Evolutionary conservation across 1,140 invertebrate species (phyloP).

Genomic region (Sitophilus oryzae): DNA sequence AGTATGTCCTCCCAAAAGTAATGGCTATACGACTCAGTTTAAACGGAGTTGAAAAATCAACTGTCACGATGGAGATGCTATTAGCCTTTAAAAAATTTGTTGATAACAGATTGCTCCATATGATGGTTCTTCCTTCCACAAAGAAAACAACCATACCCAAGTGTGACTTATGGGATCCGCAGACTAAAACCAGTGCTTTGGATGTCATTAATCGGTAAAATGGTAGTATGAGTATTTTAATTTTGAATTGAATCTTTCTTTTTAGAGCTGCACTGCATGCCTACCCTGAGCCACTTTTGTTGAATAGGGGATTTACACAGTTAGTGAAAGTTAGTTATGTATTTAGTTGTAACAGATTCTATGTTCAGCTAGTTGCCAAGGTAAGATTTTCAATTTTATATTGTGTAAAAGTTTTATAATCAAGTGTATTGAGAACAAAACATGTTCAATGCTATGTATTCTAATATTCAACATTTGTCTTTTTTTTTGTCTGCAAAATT

Average conservation of each 20-base stretch:
- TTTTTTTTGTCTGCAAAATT: too few relatives aligned
- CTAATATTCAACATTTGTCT: too few relatives aligned
- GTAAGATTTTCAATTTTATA: too few relatives aligned
- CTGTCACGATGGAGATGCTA: constrained; percentile 60
- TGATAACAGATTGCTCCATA: constrained; percentile 51
- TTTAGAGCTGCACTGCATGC: constrained; percentile 38
- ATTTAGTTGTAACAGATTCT: constrained; percentile 64
- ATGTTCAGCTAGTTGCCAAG: constrained; percentile 59
- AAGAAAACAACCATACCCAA: constrained; percentile 65
- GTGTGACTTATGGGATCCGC: constrained; percentile 55
- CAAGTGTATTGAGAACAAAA: too few relatives aligned
- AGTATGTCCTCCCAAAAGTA: constrained; percentile 61
- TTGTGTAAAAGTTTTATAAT: too few relatives aligned
- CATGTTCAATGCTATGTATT: too few relatives aligned
- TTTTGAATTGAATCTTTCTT: background rate
- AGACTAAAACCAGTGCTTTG: constrained; percentile 45
- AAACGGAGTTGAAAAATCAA: constrained; percentile 59
- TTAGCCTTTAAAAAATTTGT: constrained; percentile 63
- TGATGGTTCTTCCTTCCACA: constrained; percentile 59
- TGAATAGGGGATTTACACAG: constrained; percentile 41
- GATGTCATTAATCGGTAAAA: constrained; percentile 35
- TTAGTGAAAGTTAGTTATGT: constrained; percentile 63
- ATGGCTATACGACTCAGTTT: constrained; percentile 68
- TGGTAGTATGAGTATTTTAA: background rate
- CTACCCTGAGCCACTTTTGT: constrained; percentile 49